phyloP scores from a whole-genome alignment of 2,113 vertebrate species.

The Glaucomys volans region DNA sequence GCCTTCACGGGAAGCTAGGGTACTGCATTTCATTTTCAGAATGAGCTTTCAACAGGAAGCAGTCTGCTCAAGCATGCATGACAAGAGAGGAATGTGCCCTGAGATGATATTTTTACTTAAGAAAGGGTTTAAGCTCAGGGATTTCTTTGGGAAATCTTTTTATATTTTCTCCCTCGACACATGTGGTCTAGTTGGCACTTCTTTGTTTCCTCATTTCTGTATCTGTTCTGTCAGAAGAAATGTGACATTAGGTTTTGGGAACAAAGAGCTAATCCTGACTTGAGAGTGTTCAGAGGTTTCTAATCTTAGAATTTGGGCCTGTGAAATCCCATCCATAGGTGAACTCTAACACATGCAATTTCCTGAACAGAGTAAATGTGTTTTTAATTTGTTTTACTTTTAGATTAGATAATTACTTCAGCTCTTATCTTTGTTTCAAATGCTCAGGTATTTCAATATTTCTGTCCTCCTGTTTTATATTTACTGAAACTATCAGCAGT shows the following conservation, averaged over 20 bases:
- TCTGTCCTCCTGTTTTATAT: constrained; percentile 36
- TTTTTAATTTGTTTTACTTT: constrained; percentile 56
- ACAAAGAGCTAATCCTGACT: constrained; percentile 8
- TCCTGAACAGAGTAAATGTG: constrained; percentile 19
- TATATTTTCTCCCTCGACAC: not conserved
- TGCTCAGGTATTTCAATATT: not conserved
- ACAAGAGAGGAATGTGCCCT: constrained; percentile 66
- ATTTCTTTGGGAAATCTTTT: constrained; percentile 69
- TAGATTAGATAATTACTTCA: constrained; percentile 11
- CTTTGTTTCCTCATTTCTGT: constrained; percentile 30
- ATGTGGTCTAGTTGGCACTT: constrained; percentile 1
- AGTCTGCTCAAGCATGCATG: constrained; percentile 59
- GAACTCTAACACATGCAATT: constrained; percentile 30
- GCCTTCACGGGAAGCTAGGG: constrained; percentile 27
- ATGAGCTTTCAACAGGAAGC: constrained; percentile 69
- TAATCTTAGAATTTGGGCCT: constrained; percentile 29
- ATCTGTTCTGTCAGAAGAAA: constrained; percentile 34
- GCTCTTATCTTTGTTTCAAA: constrained; percentile 8
- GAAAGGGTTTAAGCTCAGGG: constrained; percentile 51
- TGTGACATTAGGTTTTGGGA: not conserved
- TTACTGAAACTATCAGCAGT: constrained; percentile 27
- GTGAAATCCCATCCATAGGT: not conserved
- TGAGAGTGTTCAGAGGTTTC: constrained; percentile 44
- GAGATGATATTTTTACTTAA: constrained; percentile 66
- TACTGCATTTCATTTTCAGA: constrained; percentile 58